Evolutionary conservation across 2,797 vertebrate species (phyloP), one percentile per base, ranked within the genome.

Genomic region (Sebastes vulpes): DNA sequence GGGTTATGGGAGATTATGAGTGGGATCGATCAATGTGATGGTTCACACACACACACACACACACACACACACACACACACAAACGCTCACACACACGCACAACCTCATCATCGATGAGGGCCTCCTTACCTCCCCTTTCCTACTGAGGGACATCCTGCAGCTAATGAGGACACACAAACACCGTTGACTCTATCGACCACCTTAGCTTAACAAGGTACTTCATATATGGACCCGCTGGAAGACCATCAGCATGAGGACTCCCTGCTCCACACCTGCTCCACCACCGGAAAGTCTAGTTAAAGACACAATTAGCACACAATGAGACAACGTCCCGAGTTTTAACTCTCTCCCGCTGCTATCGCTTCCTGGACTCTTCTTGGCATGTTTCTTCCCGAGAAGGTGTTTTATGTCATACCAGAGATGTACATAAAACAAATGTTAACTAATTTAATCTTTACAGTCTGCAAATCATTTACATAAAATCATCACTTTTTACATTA

Each of bases 81-180:
- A 92, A 72, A 74, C 28, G 21, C 83, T 56, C 83, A 77, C 82
- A 77, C 86, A 84, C 89, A 83, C 82, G 63, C 85, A 82, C 87
- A 86, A 74, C 59, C 88, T 88, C 86, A 94, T 96, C 94, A 96
- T 95, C 87, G 92, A 96, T 94, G 93, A 95, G 92, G 87, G 91
- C 91, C 88, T 92, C 92, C 83, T 91, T 87, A 90, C 91, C 94
- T 95, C 90, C 91, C 91, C 81, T 92, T 91, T 94, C 94, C 91
- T 92, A 94, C 94, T 86, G 92, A 92, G 95, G 92, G 93, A 95
- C 94, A 94, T 97, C 95, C 95, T 93, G 92, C 81, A 90, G 91
- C 90, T 96, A 96, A 96, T 96, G 95, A 96, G 95, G 94, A 95
- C 93, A 94, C 91, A 92, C 92, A 94, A 93, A 94, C 93, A 91